phyloP scores from a whole-genome alignment of 2,888 invertebrate species.

The Emmelina monodactyla region DNA sequence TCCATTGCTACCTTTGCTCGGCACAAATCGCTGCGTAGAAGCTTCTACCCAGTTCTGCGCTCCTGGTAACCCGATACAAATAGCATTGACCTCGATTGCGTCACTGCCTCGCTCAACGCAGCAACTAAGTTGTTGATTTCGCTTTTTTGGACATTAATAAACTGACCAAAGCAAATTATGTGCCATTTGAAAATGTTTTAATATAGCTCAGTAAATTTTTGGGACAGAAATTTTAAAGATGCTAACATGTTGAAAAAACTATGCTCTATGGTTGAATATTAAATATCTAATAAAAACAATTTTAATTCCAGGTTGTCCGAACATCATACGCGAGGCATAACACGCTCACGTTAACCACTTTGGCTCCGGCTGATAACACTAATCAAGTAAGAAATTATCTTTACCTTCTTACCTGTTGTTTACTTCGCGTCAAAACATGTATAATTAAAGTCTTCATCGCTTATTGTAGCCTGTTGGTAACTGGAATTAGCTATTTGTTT shows the following conservation, averaged over 20 bases:
- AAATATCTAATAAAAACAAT: conserved; percentile 5
- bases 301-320: conserved; percentile 36
- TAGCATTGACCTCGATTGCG: conserved; percentile 1
- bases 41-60: neutral
- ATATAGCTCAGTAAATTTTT: neutral
- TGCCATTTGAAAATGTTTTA: neutral
- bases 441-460: too few relatives aligned
- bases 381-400: conserved; percentile 31
- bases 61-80: neutral
- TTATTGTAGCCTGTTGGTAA: too few relatives aligned
- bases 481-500: too few relatives aligned
- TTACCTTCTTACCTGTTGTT: too few relatives aligned
- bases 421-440: too few relatives aligned
- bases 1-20: too few relatives aligned
- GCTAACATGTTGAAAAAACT: neutral
- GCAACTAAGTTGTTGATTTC: too few relatives aligned
- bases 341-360: conserved; percentile 48
- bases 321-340: conserved; percentile 48
- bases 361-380: conserved; percentile 36
- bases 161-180: too few relatives aligned
- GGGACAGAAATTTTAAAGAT: neutral
- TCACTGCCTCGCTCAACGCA: too few relatives aligned
- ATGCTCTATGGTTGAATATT: too few relatives aligned
- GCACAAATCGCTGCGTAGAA: conserved; percentile 14
- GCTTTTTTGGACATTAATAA: too few relatives aligned